Evolutionary conservation across 92 coral and sea anemone genomes (phyloP), one percentile per base, ranked within the genome.

Genomic region (Siderastrea siderea): DNA sequence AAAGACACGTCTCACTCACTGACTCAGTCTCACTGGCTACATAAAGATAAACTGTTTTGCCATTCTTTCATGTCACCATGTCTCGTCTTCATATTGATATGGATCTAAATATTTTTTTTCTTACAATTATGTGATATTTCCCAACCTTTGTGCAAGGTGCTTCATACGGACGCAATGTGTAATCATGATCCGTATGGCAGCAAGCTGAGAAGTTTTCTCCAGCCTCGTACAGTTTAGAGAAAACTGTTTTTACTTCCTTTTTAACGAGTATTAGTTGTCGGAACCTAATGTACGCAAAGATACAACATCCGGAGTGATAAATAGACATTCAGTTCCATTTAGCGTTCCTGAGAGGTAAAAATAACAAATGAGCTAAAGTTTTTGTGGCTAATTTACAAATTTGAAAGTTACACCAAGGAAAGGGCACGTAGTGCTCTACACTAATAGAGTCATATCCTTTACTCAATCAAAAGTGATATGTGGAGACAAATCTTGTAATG

Each of bases 271-370:
- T 68, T 47, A 72, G 50, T 72, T 70, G 63, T 81, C 85, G 68
- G 48, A 67, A 66, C 48, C 44, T 52, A 66, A 16, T 69, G 16
- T 53, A 53, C 51, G 63, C 49, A 10, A 14, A 68, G 65, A 44
- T 50, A 9, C 3, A 68, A 81, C 85, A 68, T 81, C 85, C 85
- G 85, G 83, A 65, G 38, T 68, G 66, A 51, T 52, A 57, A 81
- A 51, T 55, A 81, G 65, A 54, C 76, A 68, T 44, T 53, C 67
- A 57, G 76, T 54, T 81, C 75, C 76, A 81, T 81, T 68, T 81
- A 55, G 76, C 66, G 49, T 79, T 14, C 38, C 61, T 79, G 71
- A 52, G 52, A 52, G 85, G 68, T 81, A 81, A 81, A 69, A 81
- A 72, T 68, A 55, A 19, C 63, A 53, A 15, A 52, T 44, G 66